A percentile compares a stretch with the other conserved stretches of the same genome.
phyloP scores from a whole-genome alignment of 1,140 invertebrate species.

The Littorina saxatilis region DNA sequence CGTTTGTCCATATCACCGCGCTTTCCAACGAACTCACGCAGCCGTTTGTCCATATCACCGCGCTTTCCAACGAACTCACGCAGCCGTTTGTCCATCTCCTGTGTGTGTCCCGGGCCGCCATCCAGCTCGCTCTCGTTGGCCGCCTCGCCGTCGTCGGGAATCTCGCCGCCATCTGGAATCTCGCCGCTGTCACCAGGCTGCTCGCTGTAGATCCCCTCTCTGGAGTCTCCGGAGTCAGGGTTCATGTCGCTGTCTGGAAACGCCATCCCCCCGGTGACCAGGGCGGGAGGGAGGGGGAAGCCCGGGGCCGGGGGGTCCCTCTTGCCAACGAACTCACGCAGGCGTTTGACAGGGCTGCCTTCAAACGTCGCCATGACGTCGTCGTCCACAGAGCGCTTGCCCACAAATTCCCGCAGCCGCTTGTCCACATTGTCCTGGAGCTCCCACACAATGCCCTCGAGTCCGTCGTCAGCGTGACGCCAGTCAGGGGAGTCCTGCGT shows the following conservation, averaged over 20 bases:
- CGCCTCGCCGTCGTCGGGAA: not conserved
- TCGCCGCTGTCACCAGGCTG: not conserved
- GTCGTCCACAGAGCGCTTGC: not conserved
- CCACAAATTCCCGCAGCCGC: conserved; percentile 23
- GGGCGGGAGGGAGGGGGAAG: no score
- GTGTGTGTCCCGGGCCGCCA: not conserved
- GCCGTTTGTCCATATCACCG: not conserved
- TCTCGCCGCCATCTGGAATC: not conserved
- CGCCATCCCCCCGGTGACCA: no score
- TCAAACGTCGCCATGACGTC: not conserved
- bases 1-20: not conserved
- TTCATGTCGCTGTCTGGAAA: no score
- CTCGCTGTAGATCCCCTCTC: no score
- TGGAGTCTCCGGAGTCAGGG: no score
- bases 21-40: conserved; percentile 27
- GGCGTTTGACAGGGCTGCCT: not conserved
- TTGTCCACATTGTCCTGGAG: not conserved
- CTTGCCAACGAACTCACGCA: conserved; percentile 23
- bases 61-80: conserved; percentile 25
- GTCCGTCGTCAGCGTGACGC: not conserved
- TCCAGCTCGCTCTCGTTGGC: not conserved
- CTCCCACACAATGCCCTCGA: not conserved
- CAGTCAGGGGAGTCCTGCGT: not conserved
- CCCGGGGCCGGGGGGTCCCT: no score
- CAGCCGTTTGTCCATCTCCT: not conserved